phyloP scores from a whole-genome alignment of 2,797 vertebrate genomes.

The Rhinatrema bivittatum region DNA sequence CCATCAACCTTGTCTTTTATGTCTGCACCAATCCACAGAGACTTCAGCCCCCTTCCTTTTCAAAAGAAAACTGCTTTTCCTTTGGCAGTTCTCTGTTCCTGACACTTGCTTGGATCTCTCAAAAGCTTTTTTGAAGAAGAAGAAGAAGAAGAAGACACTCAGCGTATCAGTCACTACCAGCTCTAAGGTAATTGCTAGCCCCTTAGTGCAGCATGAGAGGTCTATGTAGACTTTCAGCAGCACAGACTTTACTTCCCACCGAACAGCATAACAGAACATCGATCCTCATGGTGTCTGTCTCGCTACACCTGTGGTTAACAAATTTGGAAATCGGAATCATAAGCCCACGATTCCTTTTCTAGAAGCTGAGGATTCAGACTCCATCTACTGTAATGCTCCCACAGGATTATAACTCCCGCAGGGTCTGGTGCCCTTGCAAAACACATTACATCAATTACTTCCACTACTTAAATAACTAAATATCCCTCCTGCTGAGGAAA shows the following conservation, averaged over 20 bases:
- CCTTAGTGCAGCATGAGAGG: no score
- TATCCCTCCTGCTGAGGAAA: background rate
- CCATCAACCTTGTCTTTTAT: no score
- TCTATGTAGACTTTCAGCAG: no score
- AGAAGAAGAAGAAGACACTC: no score
- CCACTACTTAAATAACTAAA: background rate
- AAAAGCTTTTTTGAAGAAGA: no score
- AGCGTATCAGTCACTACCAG: no score
- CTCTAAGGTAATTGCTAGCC: no score
- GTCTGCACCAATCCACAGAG: no score
- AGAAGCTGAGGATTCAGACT: background rate
- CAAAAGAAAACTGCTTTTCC: no score
- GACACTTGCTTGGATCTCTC: no score
- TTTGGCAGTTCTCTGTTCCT: no score
- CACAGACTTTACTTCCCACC: background rate
- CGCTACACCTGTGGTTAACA: conserved; percentile 1
- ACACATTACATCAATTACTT: background rate
- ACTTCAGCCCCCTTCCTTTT: no score
- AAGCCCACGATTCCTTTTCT: background rate
- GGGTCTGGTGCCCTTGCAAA: background rate
- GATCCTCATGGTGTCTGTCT: background rate
- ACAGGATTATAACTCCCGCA: background rate
- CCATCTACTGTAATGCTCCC: background rate
- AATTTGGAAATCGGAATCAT: background rate
- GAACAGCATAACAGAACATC: background rate